These are phyloP conservation scores for Rhynchonycteris naso DNA, from an alignment of 2,797 vertebrate genomes.

Conservation along the genomic window DNA sequence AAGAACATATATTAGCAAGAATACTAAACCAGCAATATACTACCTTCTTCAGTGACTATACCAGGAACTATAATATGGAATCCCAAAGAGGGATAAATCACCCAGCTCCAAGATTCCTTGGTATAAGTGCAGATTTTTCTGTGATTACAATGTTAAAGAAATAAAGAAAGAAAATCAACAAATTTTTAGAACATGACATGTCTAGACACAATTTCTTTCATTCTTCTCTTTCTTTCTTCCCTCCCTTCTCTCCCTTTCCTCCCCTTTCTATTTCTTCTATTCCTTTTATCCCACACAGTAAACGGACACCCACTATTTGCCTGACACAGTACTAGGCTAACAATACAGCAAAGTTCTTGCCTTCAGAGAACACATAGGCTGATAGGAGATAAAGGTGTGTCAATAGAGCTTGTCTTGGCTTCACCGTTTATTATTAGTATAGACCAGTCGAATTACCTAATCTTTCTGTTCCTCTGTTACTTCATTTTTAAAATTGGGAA, in stretches of 20 bases:
- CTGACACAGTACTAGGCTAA: background rate
- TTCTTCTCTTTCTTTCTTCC: background rate
- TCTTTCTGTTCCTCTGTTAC: constrained; percentile 22
- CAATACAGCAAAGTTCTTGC: background rate
- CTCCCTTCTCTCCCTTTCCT: background rate
- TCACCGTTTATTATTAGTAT: background rate
- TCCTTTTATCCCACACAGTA: background rate
- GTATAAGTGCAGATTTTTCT: background rate
- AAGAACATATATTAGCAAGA: constrained; percentile 10
- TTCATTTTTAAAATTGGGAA: constrained; percentile 32
- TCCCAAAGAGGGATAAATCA: constrained; percentile 20
- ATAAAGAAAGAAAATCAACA: constrained; percentile 24
- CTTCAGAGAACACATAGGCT: background rate
- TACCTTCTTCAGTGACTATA: background rate
- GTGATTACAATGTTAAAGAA: constrained; percentile 36
- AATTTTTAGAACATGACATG: constrained; percentile 40
- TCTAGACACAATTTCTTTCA: constrained; percentile 4
- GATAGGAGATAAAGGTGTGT: background rate
- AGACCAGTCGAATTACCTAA: background rate
- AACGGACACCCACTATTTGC: background rate
- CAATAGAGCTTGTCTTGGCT: background rate
- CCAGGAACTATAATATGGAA: constrained; percentile 6
- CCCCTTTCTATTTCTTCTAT: background rate
- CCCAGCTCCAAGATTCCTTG: background rate
- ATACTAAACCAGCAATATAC: background rate